Conservation (phyloP, 1,140 invertebrate species). For the Drosophila mauritiana region DNA sequence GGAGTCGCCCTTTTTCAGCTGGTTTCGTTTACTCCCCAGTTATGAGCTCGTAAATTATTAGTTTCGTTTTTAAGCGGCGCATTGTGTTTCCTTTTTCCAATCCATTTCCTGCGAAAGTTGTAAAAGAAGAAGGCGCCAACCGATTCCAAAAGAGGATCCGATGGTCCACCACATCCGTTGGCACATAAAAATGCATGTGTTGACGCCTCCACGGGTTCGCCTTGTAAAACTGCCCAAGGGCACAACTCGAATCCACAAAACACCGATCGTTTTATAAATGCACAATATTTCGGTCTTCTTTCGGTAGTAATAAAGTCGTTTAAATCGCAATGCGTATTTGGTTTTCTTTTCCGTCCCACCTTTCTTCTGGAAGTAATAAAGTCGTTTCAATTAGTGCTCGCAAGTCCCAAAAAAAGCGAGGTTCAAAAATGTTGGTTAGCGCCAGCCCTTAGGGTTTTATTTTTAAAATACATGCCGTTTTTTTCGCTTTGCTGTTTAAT, state of each 20-base stretch:
- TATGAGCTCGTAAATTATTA: conserved; percentile 80
- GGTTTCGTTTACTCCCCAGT: conserved; percentile 51
- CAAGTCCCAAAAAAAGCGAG: conserved; percentile 27
- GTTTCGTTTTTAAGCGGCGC: conserved; percentile 50
- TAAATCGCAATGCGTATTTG: conserved; percentile 40
- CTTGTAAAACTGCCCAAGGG: conserved; percentile 64
- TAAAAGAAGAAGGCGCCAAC: conserved; percentile 68
- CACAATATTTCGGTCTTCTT: conserved; percentile 53
- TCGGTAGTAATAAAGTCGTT: conserved; percentile 67
- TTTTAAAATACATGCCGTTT: conserved; percentile 30
- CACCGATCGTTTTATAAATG: conserved; percentile 21
- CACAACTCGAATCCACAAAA: conserved; percentile 23
- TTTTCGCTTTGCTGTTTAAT: conserved; percentile 53
- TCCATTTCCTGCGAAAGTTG: conserved; percentile 78
- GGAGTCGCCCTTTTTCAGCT: conserved; percentile 15
- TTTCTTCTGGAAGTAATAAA: conserved; percentile 56
- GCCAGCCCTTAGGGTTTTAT: conserved; percentile 41
- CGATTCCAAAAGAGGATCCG: conserved; percentile 52
- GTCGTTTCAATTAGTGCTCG: conserved; percentile 46
- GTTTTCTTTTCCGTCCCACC: conserved; percentile 25
- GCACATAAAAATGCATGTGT: conserved; percentile 71
- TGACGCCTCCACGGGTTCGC: conserved; percentile 62
- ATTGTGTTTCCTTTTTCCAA: conserved; percentile 62
- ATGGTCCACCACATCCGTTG: conserved; percentile 60
- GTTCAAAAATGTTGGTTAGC: conserved; percentile 42